Evolutionary conservation across 2,113 vertebrate genomes (phyloP), one percentile per base, ranked within the genome.

Genomic region (Terrapene triunguis): DNA sequence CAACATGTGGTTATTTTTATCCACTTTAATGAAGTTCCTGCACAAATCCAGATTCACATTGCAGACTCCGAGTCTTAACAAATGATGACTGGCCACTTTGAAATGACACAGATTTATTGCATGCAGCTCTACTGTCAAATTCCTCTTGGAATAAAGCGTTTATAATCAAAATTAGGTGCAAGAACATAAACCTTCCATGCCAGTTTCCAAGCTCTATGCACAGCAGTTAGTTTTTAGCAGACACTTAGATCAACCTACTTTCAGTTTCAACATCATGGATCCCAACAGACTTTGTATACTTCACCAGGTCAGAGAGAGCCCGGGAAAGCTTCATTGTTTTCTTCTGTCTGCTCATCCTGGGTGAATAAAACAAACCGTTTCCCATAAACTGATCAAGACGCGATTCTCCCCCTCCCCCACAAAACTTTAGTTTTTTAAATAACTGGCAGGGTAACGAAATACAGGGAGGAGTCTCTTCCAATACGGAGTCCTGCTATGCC

Each of bases 281-380:
- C 88, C 99, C 99, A 86, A 99, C 99, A 19, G 99, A 99, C 83
- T 99, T 98, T 0, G 99, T 99, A 97, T 99, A 99, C 90, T 99
- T 99, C 93, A 99, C 99, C 96, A 99, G 98, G 97, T 99, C 99
- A 5, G 99, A 99, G 62, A 99, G 98, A 4, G 99, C 99, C 78
- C 99, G 98, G 12, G 99, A 99, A 65, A 99, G 97, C 96, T 99
- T 99, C 99, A 99, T 99, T 16, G 99, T 99, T 97, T 99, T 99
- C 98, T 99, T 99, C 98, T 99, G 98, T 62, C 98, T 81, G 57
- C 90, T 95, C 1, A 95, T 94, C 96, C 98, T 99, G 82, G 17
- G 16, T 80, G 55, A 47, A 82, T 1, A 90, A 91, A 95, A 47
- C 32, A 24, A 84, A 84, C 27, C 5, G 57, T 47, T 83, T 84